Evolutionary conservation across 2,888 invertebrate species (phyloP), one percentile per base, ranked within the genome.

Genomic region (Thecocarcelia acutangulata): DNA sequence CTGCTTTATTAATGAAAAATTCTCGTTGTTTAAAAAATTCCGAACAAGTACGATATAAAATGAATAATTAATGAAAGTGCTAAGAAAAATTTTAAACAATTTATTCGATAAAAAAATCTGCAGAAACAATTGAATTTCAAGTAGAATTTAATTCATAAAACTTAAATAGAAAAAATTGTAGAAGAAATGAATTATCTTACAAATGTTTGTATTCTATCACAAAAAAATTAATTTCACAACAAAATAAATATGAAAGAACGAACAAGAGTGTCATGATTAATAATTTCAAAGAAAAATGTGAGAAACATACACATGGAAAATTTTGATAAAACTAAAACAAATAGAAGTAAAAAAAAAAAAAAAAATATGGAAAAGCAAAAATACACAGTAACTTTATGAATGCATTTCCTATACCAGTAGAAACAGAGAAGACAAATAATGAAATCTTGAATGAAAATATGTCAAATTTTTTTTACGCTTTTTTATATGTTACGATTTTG

Each of bases 21-120:
- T 33, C 19, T 58, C 44, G 8, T 54, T 56, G 21, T 33, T n/a
- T 28, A 28, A 28, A 28, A 28, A 28, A 33, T 15, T 9, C 1
- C 11, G 61, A 56, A 64, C 37, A 73, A 66, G 6, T 63, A 17
- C 44, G 50, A 54, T 54, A 37, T 24, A 28, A 48, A 54, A 77
- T 64, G 46, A 70, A 50, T 64, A 64, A 58, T 78, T 73, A 78
- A 78, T 68, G 52, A 73, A 66, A 42, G 66, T 59, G 58, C 37
- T 66, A 37, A 66, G 37, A 64, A 33, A 68, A 42, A 24, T 19
- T 48, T 46, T 13, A 21, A 46, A 61, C n/a, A 63, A n/a, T 46
- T n/a, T 19, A 42, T 68, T 37, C 64, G 66, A 61, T 59, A 59
- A 66, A 19, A 75, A 40, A 54, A 33, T 19, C 46, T 28, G 50